phyloP scores from a whole-genome alignment of 1,140 invertebrate species.

The Apis dorsata region DNA sequence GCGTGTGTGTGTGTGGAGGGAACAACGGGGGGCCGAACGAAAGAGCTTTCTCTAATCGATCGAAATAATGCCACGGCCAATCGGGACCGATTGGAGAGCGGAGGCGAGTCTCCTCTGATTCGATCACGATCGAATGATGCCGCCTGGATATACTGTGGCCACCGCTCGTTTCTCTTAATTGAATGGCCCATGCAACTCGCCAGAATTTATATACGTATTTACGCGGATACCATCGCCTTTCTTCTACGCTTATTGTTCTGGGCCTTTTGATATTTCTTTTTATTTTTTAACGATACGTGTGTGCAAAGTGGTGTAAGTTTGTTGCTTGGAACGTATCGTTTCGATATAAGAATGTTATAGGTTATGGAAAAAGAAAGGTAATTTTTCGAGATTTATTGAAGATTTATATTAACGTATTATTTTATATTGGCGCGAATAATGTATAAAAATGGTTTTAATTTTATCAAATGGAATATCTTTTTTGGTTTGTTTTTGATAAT shows the following conservation, averaged over 20 bases:
- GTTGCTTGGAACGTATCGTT: too few species aligned
- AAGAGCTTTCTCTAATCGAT: conserved; percentile 62
- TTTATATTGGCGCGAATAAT: too few species aligned
- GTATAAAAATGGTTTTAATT: too few species aligned
- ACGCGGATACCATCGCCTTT: neutral
- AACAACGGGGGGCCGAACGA: conserved; percentile 7
- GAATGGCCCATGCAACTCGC: conserved; percentile 16
- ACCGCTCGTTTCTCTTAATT: conserved; percentile 51
- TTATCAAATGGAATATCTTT: too few species aligned
- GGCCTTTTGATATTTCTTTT: neutral
- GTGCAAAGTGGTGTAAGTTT: too few species aligned
- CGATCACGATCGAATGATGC: conserved; percentile 16
- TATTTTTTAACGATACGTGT: too few species aligned
- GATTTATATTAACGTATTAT: too few species aligned
- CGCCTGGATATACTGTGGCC: neutral
- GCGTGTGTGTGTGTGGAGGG: neutral
- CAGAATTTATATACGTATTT: conserved; percentile 21
- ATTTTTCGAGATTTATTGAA: too few species aligned
- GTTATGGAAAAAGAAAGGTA: too few species aligned
- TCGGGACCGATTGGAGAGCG: conserved; percentile 59
- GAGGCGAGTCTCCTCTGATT: conserved; percentile 53
- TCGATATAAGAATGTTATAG: too few species aligned
- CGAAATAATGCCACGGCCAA: conserved; percentile 63
- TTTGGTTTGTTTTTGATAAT: too few species aligned
- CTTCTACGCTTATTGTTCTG: too few species aligned